These are phyloP conservation scores for Phalacrocorax brasilianus DNA, from an alignment of 2,113 vertebrate species.

Conservation along the genomic window DNA sequence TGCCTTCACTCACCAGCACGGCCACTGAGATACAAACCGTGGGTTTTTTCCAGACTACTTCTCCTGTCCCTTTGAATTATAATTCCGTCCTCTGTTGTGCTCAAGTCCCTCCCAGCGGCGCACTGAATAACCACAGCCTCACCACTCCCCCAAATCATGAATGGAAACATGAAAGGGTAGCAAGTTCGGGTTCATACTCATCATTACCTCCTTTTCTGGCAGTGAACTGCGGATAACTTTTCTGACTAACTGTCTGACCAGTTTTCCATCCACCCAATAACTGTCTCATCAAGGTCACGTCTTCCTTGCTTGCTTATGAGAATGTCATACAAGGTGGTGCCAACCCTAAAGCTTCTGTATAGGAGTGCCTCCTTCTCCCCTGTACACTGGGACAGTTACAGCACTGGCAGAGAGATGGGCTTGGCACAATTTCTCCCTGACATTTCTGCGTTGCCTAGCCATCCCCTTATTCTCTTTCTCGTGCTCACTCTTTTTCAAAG, in stretches of 20 bases:
- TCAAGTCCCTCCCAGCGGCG: background rate
- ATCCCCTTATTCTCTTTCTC: background rate
- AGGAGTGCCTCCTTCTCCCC: background rate
- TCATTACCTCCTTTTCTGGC: background rate
- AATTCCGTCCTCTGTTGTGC: background rate
- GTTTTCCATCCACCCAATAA: background rate
- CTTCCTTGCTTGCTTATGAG: background rate
- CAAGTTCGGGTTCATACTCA: fast-evolving
- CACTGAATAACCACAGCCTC: background rate
- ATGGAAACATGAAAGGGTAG: background rate
- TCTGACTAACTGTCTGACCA: background rate
- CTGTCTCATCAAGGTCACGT: background rate
- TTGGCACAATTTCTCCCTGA: background rate
- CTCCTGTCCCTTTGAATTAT: background rate
- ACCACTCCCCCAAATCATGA: background rate
- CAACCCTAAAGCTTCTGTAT: background rate
- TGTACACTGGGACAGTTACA: background rate
- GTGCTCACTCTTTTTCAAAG: background rate
- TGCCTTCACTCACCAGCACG: background rate
- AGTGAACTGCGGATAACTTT: background rate
- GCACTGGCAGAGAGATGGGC: fast-evolving
- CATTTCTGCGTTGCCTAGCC: background rate
- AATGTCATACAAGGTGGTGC: background rate
- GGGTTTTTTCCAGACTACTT: background rate
- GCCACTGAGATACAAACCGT: background rate